phyloP scores from a whole-genome alignment of 2,888 invertebrate genomes.

The Glyphotaelius pellucidus region DNA sequence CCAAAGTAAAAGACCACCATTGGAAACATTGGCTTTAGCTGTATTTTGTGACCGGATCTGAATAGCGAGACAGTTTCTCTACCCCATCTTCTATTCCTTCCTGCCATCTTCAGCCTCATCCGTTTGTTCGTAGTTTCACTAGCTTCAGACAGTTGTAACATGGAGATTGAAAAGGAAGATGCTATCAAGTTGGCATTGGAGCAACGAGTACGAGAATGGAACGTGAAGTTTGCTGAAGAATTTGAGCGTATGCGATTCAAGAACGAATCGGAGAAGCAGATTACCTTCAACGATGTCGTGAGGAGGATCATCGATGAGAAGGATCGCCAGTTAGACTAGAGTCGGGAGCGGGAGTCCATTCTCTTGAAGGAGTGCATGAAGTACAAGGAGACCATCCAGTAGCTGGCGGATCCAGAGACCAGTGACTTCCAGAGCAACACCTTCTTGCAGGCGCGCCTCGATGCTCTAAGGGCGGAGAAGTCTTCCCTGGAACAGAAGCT shows the following conservation, averaged over 20 bases:
- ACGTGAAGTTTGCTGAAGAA: constrained; percentile 73
- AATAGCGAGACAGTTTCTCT: no score
- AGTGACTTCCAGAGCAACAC: constrained; percentile 74
- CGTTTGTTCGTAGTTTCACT: no score
- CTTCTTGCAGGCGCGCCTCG: constrained; percentile 51
- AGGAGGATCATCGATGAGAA: constrained; percentile 83
- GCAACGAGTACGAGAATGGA: constrained; percentile 77
- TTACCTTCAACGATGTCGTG: constrained; percentile 81
- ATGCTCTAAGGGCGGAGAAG: constrained; percentile 52
- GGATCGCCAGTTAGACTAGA: constrained; percentile 82
- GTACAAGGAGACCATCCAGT: constrained; percentile 83
- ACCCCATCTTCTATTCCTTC: no score
- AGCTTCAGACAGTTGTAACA: constrained; percentile 68
- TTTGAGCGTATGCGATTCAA: constrained; percentile 71
- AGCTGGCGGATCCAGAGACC: constrained; percentile 82
- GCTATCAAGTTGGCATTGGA: constrained; percentile 76
- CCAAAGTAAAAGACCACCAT: no score
- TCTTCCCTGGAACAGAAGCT: constrained; percentile 51
- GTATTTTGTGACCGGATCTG: no score
- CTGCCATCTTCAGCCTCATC: no score
- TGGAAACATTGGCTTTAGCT: no score
- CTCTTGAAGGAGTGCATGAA: constrained; percentile 81
- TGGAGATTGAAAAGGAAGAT: constrained; percentile 79
- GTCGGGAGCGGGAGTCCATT: constrained; percentile 80
- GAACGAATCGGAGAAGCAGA: constrained; percentile 78